Conservation (phyloP, 2,113 vertebrate species). For the Oophaga pumilio region DNA sequence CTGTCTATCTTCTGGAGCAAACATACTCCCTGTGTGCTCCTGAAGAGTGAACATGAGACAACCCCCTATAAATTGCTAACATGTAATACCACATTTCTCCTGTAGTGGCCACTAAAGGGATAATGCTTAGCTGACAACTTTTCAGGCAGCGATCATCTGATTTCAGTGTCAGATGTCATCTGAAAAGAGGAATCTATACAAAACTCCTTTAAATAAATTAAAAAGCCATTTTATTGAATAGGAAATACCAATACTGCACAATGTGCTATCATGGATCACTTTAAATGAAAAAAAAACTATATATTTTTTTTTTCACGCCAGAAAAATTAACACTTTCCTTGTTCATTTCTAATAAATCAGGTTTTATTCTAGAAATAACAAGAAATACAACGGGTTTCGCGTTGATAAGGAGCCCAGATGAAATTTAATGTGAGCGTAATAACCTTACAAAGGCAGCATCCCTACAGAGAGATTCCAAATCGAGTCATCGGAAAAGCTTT, state of each 20-base stretch:
- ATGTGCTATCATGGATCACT: not conserved
- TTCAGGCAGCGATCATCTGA: not conserved
- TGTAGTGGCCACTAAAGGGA: not conserved
- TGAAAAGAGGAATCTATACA: not conserved
- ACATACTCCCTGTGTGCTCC: too few relatives aligned
- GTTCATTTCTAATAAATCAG: not conserved
- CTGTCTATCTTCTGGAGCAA: too few relatives aligned
- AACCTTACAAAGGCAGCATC: constrained; percentile 16
- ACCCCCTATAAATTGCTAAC: too few relatives aligned
- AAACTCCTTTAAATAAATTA: not conserved
- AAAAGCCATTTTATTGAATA: not conserved
- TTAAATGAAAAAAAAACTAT: too few relatives aligned
- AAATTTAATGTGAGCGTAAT: constrained; percentile 6
- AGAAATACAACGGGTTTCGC: not conserved
- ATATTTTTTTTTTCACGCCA: too few relatives aligned
- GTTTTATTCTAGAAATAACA: not conserved
- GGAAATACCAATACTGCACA: not conserved
- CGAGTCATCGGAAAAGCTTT: constrained; percentile 29
- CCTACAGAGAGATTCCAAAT: constrained; percentile 29
- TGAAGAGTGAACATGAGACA: too few relatives aligned
- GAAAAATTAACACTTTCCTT: not conserved
- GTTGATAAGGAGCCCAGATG: not conserved
- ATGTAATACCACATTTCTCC: not conserved
- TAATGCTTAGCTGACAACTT: not conserved
- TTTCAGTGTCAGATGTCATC: not conserved